Base-by-base conservation (phyloP, 2,888 invertebrate species). In the Carabus problematicus region DNA sequence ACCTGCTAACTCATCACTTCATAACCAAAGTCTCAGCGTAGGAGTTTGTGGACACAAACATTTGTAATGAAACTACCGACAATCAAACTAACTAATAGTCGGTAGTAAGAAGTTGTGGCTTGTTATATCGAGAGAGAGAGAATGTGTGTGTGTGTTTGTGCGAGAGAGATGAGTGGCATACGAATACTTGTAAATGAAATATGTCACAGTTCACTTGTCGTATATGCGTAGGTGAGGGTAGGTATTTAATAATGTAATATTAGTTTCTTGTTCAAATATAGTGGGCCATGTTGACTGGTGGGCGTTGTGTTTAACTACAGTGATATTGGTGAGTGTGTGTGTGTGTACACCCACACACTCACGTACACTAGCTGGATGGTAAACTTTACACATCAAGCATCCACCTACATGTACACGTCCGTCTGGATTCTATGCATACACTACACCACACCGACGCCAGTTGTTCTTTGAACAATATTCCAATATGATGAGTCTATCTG, bases 1-100 rank as follows among this genome's bases (percentile, higher is more conserved):
- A 69, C 69, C 69, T 62, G 69, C 62, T 52, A 54, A 62, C 62
- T 69, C 69, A 69, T 69, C 69, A 69, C 55, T 68, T 68, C 60
- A 62, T 52, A 49, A 29, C 66, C 29, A 29, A 6, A 29, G 29
- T 29, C 3, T 3, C 3, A 6, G 3, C 29, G 6, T 2, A 29
- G 29, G 29, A 29, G 29, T 29, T 29, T 29, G 29, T 29, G 29
- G 29, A 29, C 29, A 29, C 29, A 29, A 3, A 3, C 29, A 29
- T 29, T 29, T 29, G 29, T 29, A 29, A 29, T 29, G 29, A 29
- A 29, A 29, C 29, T 29, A 29, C 29, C 6, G 29, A 6, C 29
- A 29, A 29, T 29, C 29, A 6, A 29, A 29, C 29, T 29, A 29
- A 29, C 3, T 29, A 29, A 6, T 29, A 29, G 6, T 3, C 29